Evolutionary conservation across 2,888 invertebrate genomes (phyloP).

Genomic region (Creontiades dilutus): DNA sequence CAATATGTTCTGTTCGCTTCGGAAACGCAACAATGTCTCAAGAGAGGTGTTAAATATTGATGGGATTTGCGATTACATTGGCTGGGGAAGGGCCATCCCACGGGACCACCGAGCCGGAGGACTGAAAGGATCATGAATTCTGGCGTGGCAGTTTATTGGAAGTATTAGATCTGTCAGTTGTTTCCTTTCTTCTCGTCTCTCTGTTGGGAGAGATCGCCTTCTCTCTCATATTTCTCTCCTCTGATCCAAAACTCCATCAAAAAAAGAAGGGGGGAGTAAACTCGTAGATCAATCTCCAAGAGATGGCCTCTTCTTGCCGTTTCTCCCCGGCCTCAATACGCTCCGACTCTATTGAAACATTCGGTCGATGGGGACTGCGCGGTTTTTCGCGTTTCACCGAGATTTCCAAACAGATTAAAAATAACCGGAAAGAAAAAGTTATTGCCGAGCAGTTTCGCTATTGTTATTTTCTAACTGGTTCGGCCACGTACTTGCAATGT

Average conservation of each 20-base stretch:
- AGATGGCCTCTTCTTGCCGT: not conserved
- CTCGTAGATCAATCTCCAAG: conserved; percentile 15
- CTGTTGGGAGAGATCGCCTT: not conserved
- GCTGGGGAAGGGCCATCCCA: conserved; percentile 16
- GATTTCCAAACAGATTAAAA: not conserved
- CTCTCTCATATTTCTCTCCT: not conserved
- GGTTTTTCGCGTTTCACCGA: not conserved
- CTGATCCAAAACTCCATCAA: conserved; percentile 51
- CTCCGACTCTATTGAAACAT: not conserved
- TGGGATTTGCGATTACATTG: conserved; percentile 62
- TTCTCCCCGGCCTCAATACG: not conserved
- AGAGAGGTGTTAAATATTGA: conserved; percentile 61
- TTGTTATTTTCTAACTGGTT: too few species aligned
- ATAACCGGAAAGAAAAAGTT: not conserved
- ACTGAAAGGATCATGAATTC: conserved; percentile 69
- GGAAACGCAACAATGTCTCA: conserved; percentile 46
- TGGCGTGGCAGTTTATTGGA: conserved; percentile 69
- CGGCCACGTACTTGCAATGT: too few species aligned
- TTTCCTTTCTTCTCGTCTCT: conserved; percentile 29
- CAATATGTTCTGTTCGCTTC: conserved; percentile 22
- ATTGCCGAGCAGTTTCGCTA: not conserved
- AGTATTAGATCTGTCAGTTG: conserved; percentile 64
- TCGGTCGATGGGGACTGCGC: not conserved
- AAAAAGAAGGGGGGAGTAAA: conserved; percentile 32
- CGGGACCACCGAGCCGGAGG: conserved; percentile 38